A percentile compares a stretch with the other conserved stretches of the same genome.
phyloP scores from a whole-genome alignment of 2,113 vertebrate species.

The Pomatostomus ruficeps region DNA sequence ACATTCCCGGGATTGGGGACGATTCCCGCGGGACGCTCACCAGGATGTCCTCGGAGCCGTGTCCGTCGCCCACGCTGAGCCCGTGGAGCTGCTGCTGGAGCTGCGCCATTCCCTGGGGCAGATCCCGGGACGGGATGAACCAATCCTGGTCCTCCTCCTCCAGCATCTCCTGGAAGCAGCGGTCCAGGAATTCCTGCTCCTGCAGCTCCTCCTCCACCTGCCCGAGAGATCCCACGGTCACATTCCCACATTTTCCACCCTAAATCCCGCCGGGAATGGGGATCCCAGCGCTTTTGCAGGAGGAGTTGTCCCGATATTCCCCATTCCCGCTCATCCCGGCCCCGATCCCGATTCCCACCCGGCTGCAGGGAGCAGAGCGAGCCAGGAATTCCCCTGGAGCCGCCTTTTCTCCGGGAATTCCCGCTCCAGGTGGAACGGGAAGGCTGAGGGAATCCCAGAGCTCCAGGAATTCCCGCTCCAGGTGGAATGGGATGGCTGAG shows the following conservation, averaged over 20 bases:
- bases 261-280: too few species aligned
- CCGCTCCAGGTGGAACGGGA: background rate
- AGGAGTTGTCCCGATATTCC: background rate
- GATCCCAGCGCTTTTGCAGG: background rate
- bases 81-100: conserved; percentile 93
- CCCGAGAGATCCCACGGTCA: background rate
- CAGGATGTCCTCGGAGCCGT: conserved; percentile 86
- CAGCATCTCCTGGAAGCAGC: conserved; percentile 98
- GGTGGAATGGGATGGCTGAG: too few species aligned
- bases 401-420: background rate
- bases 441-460: background rate
- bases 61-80: conserved; percentile 77
- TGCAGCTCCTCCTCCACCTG: conserved; percentile 96
- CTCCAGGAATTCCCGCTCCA: too few species aligned
- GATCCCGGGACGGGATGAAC: conserved; percentile 94
- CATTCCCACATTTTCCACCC: too few species aligned
- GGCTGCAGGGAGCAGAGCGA: too few species aligned
- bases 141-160: conserved; percentile 97
- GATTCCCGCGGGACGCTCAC: conserved; percentile 63
- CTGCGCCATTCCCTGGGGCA: conserved; percentile 86
- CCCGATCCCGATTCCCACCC: background rate
- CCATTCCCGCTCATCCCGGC: background rate
- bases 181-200: conserved; percentile 96
- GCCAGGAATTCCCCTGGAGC: too few species aligned
- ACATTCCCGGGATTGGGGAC: too few species aligned